phyloP scores from a whole-genome alignment of 2,888 invertebrate genomes.

The Monochamus alternatus region DNA sequence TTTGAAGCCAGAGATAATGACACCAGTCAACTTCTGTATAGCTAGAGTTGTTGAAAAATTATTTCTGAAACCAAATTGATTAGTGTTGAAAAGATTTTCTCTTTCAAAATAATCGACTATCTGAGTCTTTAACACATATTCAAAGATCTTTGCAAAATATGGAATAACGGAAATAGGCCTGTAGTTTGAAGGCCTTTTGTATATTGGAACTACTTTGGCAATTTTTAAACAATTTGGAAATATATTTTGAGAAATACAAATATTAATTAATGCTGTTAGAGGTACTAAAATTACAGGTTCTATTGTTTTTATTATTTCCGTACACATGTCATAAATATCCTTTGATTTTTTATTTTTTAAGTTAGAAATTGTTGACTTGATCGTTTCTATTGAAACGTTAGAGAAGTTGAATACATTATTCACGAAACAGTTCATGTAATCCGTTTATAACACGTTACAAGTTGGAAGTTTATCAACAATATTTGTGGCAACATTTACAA shows the following conservation, averaged over 20 bases:
- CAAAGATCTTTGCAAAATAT: too few species aligned
- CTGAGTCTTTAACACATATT: too few species aligned
- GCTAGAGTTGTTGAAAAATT: not conserved
- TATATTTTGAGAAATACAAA: not conserved
- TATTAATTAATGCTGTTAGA: not conserved
- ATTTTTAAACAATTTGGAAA: not conserved
- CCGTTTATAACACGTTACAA: not conserved
- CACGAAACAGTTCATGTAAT: not conserved
- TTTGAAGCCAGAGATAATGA: not conserved
- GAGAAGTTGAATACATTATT: not conserved
- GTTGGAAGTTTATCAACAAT: not conserved
- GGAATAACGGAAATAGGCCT: too few species aligned
- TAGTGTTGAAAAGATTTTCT: not conserved
- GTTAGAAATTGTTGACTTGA: not conserved
- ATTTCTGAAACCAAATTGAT: constrained; percentile 2
- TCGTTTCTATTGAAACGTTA: not conserved
- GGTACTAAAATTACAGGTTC: not conserved
- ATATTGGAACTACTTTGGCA: not conserved
- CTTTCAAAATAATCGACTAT: too few species aligned
- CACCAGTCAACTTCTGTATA: not conserved
- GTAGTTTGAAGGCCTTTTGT: too few species aligned
- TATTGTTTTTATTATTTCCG: not conserved
- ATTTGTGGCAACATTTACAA: not conserved
- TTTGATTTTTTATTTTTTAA: constrained; percentile 5
- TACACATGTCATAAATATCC: not conserved